Evolutionary conservation across 2,113 vertebrate species (phyloP).

Genomic region (Arothron firmamentum): DNA sequence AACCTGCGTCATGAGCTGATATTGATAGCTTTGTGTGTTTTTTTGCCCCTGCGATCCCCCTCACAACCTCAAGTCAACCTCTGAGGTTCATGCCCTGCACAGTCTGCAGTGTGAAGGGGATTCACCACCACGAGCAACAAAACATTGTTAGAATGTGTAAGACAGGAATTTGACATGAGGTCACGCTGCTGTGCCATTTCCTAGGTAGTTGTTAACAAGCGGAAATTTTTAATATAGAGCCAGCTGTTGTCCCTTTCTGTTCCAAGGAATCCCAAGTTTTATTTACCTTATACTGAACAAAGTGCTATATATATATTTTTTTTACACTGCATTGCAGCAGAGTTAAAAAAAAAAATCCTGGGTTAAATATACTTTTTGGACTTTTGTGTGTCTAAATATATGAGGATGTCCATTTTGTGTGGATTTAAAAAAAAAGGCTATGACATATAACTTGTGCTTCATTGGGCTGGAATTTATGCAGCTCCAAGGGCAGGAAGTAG

Average conservation of each 20-base stretch:
- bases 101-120: slow-evolving; percentile 28
- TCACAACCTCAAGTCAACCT: slow-evolving; percentile 41
- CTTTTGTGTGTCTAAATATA: slow-evolving; percentile 10
- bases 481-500: slow-evolving; percentile 53
- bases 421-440: slow-evolving; percentile 5
- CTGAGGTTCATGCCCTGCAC: slow-evolving; percentile 28
- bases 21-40: slow-evolving; percentile 13
- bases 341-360: neutral
- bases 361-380: slow-evolving; percentile 12
- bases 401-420: slow-evolving; percentile 7
- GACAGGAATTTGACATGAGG: slow-evolving; percentile 64
- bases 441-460: slow-evolving; percentile 22
- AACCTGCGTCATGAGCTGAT: slow-evolving; percentile 28
- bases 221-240: neutral
- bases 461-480: slow-evolving; percentile 38
- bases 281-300: neutral
- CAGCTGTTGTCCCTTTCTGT: too few species aligned
- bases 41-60: slow-evolving; percentile 10
- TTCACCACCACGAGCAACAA: slow-evolving; percentile 56
- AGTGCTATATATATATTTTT: neutral
- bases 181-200: slow-evolving; percentile 66
- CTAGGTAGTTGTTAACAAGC: slow-evolving; percentile 56
- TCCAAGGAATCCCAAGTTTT: too few species aligned
- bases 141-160: slow-evolving; percentile 41
- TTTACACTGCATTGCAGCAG: neutral